Base-by-base conservation (phyloP, 2,888 invertebrate species). In the Cryptus viduatorius region DNA sequence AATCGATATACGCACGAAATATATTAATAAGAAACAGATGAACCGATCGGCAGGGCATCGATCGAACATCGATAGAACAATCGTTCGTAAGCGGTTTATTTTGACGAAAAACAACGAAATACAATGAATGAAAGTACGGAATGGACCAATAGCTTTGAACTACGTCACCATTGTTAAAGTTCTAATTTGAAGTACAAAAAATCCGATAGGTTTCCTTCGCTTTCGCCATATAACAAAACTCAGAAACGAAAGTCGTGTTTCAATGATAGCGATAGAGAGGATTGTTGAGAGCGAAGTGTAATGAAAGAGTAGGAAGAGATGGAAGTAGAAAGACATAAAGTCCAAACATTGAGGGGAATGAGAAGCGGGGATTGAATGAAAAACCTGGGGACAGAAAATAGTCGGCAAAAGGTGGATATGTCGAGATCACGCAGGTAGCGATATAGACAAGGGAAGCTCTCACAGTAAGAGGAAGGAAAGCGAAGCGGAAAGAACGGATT, bases 401-500 rank as follows among this genome's bases (percentile, higher is more conserved):
- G 64, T 50, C 61, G 61, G 31, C 5, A 61, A 61, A 61, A 61
- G 61, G 61, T 61, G 29, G 61, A 61, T 61, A 61, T 31, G 31
- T 31, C 61, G 61, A n/a, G 61, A 61, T 61, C 31, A 61, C 31
- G 61, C 61, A 14, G 61, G 61, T 14, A 4, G 61, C 12, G 31
- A n/a, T 29, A 31, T 14, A 61, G 29, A 31, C 14, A 14, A 72
- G 29, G 16, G 59, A 65, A 61, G 53, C 56, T 56, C 48, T 44
- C 50, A 73, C 61, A 64, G 59, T 37, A 14, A 59, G 46, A 81
- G 72, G 73, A 14, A 69, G 72, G 44, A 61, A 82, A 69, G 44
- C 59, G 65, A 68, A 68, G 82, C 79, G 75, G 56, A 83, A 83
- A 75, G 75, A 81, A 79, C 69, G 79, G 71, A 84, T 84, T 75